These are phyloP conservation scores for Trypoxylus dichotomus DNA, from an alignment of 1,140 invertebrate species.

Conservation along the genomic window DNA sequence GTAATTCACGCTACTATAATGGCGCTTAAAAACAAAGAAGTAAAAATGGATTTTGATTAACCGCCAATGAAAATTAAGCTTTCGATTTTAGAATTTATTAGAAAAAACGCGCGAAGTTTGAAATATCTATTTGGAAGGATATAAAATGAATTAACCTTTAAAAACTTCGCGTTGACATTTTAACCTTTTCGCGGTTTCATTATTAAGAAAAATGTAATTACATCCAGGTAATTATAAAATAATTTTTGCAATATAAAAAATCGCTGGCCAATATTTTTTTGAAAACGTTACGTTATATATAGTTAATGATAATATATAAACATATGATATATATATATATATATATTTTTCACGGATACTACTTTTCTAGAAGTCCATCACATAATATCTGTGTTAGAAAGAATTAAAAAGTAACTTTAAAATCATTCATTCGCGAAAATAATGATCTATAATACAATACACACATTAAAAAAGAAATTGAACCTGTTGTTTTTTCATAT, in stretches of 20 bases:
- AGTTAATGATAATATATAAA: slow-evolving; percentile 36
- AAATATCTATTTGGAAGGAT: no score
- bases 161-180: no score
- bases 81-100: no score
- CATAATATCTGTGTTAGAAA: slow-evolving; percentile 44
- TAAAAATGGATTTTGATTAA: no score
- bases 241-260: slow-evolving; percentile 35
- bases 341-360: slow-evolving; percentile 44
- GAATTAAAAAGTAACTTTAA: slow-evolving; percentile 26
- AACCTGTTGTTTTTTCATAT: slow-evolving; percentile 48
- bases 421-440: no score
- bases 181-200: no score
- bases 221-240: slow-evolving; percentile 23
- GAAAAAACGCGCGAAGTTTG: no score
- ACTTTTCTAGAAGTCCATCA: slow-evolving; percentile 45
- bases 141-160: no score
- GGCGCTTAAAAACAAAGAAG: no score
- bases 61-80: no score
- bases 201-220: no score
- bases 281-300: slow-evolving; percentile 40
- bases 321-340: slow-evolving; percentile 37
- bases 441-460: neutral
- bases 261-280: slow-evolving; percentile 43
- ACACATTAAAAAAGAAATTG: slow-evolving; percentile 39
- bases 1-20: no score